Evolutionary conservation across 2,888 invertebrate species (phyloP).

Genomic region (Mesorhabditis spiculigera): DNA sequence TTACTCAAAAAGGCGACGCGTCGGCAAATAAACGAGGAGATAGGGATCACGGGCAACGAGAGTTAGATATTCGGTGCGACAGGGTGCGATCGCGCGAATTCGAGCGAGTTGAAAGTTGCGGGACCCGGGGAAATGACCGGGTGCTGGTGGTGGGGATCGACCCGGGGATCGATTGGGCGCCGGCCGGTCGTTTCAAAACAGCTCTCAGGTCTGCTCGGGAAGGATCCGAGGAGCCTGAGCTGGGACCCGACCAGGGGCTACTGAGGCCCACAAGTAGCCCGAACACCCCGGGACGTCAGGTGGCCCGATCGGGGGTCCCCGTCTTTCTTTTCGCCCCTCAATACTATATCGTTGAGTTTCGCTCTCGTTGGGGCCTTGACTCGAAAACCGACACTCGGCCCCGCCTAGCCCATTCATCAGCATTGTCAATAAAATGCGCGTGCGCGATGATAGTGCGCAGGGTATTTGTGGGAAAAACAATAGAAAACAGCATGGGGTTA

Average conservation of each 20-base stretch:
- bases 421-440: too few species aligned
- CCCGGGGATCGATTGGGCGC: not conserved
- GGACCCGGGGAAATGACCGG: not conserved
- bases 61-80: not conserved
- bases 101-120: not conserved
- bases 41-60: not conserved
- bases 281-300: not conserved
- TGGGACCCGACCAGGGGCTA: not conserved
- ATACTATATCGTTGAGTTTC: too few species aligned
- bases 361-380: too few species aligned
- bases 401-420: too few species aligned
- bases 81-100: not conserved
- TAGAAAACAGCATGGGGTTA: too few species aligned
- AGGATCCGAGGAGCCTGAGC: not conserved
- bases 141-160: slow-evolving; percentile 2
- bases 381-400: too few species aligned
- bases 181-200: not conserved
- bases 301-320: not conserved
- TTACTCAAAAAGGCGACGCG: too few species aligned
- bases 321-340: too few species aligned
- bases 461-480: too few species aligned
- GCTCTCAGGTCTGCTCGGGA: not conserved
- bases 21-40: too few species aligned
- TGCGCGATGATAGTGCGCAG: too few species aligned
- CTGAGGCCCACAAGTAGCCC: not conserved